Base-by-base conservation (phyloP, 2,888 invertebrate species). In the Papilio gigon region DNA sequence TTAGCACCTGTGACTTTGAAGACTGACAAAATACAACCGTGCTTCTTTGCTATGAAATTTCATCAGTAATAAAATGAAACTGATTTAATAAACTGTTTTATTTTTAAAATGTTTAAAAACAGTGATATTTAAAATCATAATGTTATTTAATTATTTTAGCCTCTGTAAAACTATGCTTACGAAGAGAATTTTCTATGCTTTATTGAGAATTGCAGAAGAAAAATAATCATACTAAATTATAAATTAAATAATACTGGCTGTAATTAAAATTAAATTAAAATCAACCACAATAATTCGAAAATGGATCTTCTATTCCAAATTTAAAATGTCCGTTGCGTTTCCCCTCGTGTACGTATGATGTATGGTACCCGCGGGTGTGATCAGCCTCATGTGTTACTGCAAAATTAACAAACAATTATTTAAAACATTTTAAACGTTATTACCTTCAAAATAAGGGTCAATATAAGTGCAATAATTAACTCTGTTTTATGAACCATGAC, bases 361-460 rank as follows among this genome's bases (percentile, higher is more conserved):
- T 84, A 90, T 87, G 76, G 83, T 76, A 80, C 90, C 85, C 89
- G 59, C 67, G 87, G 84, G 90, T 79, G 88, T 89, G 85, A 89
- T 89, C 86, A 84, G 78, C 81, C 77, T 71, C 69, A 71, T 53
- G n/a, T 11, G 17, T 25, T 67, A 68, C 27, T 40, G 53, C 68
- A 63, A 70, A 63, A 2, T 50, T 50, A 42, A 37, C 4, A 27
- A 47, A 14, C 37, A 22, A 20, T 22, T 35, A 20, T 33, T 17
- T 35, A 11, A n/a, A 0, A 47, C 1, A 60, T 20, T 53, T 20
- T 69, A 20, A 60, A 60, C 68, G 22, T 60, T 69, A 68, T 53
- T 9, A 1, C 20, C 2, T 12, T 8, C 11, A 20, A 4, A 30
- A 37, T 25, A 68, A 65, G 30, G 25, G n/a, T 37, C 5, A 61